These are phyloP conservation scores for Leucopternis melanops DNA, from an alignment of 2,113 vertebrate genomes.

Conservation along the genomic window DNA sequence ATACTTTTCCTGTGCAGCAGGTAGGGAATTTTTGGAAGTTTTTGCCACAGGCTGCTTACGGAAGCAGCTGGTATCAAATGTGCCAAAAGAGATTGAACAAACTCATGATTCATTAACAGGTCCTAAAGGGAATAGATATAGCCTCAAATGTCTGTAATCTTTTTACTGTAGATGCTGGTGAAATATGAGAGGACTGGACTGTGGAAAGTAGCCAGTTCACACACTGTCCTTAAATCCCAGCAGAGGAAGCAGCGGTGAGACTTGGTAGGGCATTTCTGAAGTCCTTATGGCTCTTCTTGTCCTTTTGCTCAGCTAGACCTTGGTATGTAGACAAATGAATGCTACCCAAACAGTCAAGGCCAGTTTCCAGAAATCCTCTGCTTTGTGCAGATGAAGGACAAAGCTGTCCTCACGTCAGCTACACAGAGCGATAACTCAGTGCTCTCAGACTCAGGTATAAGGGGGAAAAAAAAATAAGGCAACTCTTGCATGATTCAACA, in stretches of 20 bases:
- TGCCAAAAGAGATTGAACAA: not conserved
- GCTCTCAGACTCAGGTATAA: not conserved
- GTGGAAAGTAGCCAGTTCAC: not conserved
- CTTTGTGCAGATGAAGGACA: not conserved
- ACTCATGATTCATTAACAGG: not conserved
- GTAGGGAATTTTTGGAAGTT: not conserved
- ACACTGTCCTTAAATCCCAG: not conserved
- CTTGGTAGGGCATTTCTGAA: not conserved
- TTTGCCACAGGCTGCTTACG: not conserved
- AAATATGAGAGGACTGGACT: not conserved
- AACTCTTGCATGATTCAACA: not conserved
- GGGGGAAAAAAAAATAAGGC: not conserved
- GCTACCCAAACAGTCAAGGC: not conserved
- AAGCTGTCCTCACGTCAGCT: not conserved
- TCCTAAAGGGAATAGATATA: not conserved
- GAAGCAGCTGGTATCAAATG: not conserved
- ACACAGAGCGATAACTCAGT: not conserved
- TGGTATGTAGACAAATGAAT: not conserved
- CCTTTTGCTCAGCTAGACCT: not conserved
- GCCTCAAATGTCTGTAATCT: not conserved
- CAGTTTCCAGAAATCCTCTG: not conserved
- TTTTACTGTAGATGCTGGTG: not conserved
- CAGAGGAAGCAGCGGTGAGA: not conserved
- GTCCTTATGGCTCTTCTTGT: not conserved
- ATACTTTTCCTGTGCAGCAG: not conserved